phyloP scores from a whole-genome alignment of 2,113 vertebrate species.

The Spilogale gracilis region DNA sequence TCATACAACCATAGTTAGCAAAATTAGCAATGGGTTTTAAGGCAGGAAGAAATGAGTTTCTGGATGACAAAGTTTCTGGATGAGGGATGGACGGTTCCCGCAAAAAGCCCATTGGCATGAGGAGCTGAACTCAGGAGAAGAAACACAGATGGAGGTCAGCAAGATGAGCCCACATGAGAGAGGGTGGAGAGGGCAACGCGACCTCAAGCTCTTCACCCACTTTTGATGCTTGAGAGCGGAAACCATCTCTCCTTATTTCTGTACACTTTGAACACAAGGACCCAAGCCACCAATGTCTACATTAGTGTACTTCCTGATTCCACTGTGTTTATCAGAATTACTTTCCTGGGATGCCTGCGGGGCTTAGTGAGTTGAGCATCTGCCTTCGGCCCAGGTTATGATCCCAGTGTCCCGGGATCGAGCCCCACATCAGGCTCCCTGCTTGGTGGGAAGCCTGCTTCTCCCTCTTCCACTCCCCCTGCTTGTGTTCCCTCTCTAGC shows the following conservation, averaged over 20 bases:
- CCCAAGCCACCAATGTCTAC: neutral
- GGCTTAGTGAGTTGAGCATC: neutral
- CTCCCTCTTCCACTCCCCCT: no score
- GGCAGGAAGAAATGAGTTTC: neutral
- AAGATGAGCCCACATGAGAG: neutral
- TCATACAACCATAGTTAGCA: neutral
- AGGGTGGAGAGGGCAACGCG: neutral
- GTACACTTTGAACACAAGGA: neutral
- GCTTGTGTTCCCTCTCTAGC: no score
- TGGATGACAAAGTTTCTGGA: neutral
- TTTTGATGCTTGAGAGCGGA: neutral
- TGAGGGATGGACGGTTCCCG: neutral
- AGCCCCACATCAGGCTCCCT: neutral
- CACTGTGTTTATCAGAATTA: neutral
- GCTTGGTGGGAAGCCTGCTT: neutral
- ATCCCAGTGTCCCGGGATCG: neutral
- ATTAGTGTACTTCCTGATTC: neutral
- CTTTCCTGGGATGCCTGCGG: no score
- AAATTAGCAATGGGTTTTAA: neutral
- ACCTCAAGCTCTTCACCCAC: neutral
- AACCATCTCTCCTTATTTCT: neutral
- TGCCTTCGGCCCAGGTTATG: neutral
- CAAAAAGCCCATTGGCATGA: neutral
- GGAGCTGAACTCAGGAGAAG: neutral
- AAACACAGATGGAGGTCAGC: neutral